Percentiles rank a stretch among this genome's conserved stretches.
Evolutionary conservation across 2,888 invertebrate genomes (phyloP).

Genomic region (Drosophila sordidapex): DNA sequence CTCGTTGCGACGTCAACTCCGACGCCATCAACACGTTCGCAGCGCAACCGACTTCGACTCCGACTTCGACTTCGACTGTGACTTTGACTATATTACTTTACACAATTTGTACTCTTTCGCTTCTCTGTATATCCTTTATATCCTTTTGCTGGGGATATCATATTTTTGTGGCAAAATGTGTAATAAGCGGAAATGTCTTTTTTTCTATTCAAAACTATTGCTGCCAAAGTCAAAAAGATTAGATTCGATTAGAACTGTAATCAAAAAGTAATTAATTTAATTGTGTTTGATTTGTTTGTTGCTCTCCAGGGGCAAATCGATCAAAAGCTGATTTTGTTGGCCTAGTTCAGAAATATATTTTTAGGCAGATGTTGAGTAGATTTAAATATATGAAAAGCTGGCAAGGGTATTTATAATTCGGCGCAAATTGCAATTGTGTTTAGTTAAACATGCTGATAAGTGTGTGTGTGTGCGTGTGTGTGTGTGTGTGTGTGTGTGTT

Average conservation of each 20-base stretch:
- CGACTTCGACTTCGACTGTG: slow-evolving; percentile 33
- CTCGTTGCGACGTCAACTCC: slow-evolving; percentile 5
- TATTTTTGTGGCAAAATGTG: neutral
- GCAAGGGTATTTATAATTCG: slow-evolving; percentile 4
- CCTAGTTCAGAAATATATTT: neutral
- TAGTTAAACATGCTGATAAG: neutral
- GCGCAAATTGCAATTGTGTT: neutral
- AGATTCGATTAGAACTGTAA: neutral
- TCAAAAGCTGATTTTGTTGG: neutral
- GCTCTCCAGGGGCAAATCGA: neutral
- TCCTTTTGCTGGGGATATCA: neutral
- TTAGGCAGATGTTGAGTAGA: neutral
- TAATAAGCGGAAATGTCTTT: neutral
- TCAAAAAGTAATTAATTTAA: neutral
- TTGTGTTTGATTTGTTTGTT: neutral
- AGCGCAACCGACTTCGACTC: slow-evolving; percentile 34
- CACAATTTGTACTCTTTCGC: slow-evolving; percentile 45
- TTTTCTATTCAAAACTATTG: neutral
- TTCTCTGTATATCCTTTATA: slow-evolving; percentile 10
- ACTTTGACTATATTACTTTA: slow-evolving; percentile 77
- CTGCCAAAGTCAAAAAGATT: too few relatives aligned
- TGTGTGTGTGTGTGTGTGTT: slow-evolving; percentile 22
- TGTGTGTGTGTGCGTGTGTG: slow-evolving; percentile 11
- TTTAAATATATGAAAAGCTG: neutral
- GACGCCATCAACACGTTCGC: slow-evolving; percentile 46